These are phyloP conservation scores for Ptiloglossa arizonensis DNA, from an alignment of 1,140 invertebrate species.

Conservation along the genomic window DNA sequence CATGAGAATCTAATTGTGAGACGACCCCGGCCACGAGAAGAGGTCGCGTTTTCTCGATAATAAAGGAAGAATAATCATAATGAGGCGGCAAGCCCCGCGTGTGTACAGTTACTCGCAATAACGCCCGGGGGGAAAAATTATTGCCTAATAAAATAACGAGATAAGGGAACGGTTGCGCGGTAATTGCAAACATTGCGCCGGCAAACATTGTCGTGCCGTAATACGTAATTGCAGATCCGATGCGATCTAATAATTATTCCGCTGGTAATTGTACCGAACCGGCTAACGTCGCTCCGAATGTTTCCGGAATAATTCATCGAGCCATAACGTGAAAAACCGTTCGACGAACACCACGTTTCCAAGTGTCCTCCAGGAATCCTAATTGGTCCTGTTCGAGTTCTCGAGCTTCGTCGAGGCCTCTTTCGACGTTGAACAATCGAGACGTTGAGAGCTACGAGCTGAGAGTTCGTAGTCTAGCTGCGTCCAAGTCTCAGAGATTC, in stretches of 20 bases:
- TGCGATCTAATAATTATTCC: conserved; percentile 48
- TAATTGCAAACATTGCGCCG: conserved; percentile 20
- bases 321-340: conserved; percentile 1
- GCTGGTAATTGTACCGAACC: conserved; percentile 48
- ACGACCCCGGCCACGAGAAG: conserved; percentile 34
- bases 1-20: conserved; percentile 65
- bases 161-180: conserved; percentile 8
- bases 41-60: conserved; percentile 66
- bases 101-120: conserved; percentile 57
- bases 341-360: neutral
- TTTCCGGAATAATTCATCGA: conserved; percentile 15
- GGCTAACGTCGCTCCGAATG: conserved; percentile 22
- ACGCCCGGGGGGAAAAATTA: conserved; percentile 27
- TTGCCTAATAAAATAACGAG: conserved; percentile 61
- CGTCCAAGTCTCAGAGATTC: too few species aligned
- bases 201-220: conserved; percentile 36
- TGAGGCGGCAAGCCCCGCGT: conserved; percentile 34
- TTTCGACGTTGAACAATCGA: too few species aligned
- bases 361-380: too few species aligned
- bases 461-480: too few species aligned
- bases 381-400: too few species aligned
- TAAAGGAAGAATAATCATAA: conserved; percentile 63
- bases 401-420: too few species aligned
- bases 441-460: too few species aligned
- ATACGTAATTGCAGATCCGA: conserved; percentile 48